Evolutionary conservation across 2,797 vertebrate genomes (phyloP), one percentile per base, ranked within the genome.

Genomic region (Chelidonichthys spinosus): DNA sequence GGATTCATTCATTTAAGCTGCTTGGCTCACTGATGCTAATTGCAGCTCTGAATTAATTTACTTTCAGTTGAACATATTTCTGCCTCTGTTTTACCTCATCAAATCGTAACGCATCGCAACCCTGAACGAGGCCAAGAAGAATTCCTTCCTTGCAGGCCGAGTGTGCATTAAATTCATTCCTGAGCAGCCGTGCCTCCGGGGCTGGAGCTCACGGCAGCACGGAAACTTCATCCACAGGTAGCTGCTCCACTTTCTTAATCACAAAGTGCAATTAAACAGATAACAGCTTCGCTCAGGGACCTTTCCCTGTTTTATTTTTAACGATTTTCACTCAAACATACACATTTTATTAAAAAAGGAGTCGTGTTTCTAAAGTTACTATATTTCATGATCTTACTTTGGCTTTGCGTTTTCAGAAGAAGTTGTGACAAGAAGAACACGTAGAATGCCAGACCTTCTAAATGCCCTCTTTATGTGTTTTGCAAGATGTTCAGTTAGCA

Each of bases 1-100:
- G 55, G 33, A 84, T 79, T 82, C 78, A 84, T 84, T 84, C 54
- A 83, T 82, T 71, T 79, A 53, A 85, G 74, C 63, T 37, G 17
- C 70, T 82, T 83, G 69, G 75, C 74, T 82, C 70, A 61, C 52
- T 8, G n/a, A 42, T 76, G 68, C 79, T 82, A 82, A 86, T 82
- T 80, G 67, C 69, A 42, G 47, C 50, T 70, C 56, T 71, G 79
- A 85, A 86, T 85, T 74, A 1, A 79, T 87, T 87, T 75, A 70
- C 64, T 78, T 81, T 80, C 35, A 81, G 54, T 4, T 72, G 67
- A 56, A 42, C 63, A 71, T 59, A 55, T 82, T 63, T 72, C 68
- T 49, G 43, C 50, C 36, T 63, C 63, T 72, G 69, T 52, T 76
- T 82, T 53, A 35, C 69, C 69, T 78, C 43, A 78, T 81, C 73